Percentiles rank a stretch among this genome's conserved stretches.
Evolutionary conservation across 2,888 invertebrate species (phyloP).

Genomic region (Protodeltote pygarga): DNA sequence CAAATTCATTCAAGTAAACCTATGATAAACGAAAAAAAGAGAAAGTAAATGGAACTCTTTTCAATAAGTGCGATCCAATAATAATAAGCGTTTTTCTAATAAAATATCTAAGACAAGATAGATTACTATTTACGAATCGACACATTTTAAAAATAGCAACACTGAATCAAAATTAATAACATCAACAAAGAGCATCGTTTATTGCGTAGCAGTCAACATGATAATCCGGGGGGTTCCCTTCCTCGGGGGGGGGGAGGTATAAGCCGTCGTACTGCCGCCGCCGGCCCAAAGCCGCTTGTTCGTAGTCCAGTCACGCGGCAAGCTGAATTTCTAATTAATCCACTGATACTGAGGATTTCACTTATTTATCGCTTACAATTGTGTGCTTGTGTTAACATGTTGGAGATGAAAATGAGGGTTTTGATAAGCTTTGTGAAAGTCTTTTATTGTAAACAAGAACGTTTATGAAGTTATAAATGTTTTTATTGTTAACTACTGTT

Average conservation of each 20-base stretch:
- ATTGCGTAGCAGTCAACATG: slow-evolving; percentile 22
- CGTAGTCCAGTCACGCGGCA: slow-evolving; percentile 50
- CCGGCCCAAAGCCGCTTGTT: slow-evolving; percentile 44
- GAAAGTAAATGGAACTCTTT: no score
- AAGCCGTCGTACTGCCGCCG: slow-evolving; percentile 3
- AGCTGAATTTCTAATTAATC: slow-evolving; percentile 61
- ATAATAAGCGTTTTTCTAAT: no score
- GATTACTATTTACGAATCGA: no score
- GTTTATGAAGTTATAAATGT: no score
- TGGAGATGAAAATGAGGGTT: not conserved
- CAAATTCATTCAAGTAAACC: no score
- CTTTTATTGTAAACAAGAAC: no score
- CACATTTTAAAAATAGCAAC: no score
- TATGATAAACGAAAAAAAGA: no score
- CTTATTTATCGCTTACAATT: slow-evolving; percentile 14
- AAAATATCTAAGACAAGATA: no score
- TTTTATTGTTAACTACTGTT: no score
- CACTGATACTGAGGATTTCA: slow-evolving; percentile 28
- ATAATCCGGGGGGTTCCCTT: slow-evolving; percentile 19
- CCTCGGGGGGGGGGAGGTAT: slow-evolving; percentile 1
- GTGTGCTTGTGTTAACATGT: slow-evolving; percentile 1
- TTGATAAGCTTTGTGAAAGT: no score
- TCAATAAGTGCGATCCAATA: no score
- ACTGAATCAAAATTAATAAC: slow-evolving; percentile 30
- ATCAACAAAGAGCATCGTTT: slow-evolving; percentile 22